Conservation (phyloP, 2,888 invertebrate species). For the Limnephilus rhombicus region DNA sequence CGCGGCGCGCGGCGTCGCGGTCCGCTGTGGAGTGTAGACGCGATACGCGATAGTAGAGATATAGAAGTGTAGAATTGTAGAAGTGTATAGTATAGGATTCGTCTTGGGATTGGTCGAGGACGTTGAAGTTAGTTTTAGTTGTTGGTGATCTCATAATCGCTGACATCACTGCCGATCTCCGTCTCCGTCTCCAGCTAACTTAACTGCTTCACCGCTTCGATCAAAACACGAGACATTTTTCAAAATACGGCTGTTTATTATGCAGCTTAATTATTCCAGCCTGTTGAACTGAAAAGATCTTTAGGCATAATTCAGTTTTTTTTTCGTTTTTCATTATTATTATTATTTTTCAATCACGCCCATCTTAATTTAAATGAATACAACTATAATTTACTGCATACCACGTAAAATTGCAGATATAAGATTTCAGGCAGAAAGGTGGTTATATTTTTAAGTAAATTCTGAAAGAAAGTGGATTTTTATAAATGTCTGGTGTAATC, state of each 20-base stretch:
- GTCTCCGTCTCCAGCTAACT: not conserved
- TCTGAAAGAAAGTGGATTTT: too few relatives aligned
- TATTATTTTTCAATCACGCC: too few relatives aligned
- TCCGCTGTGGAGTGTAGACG: not conserved
- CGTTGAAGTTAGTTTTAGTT: slow-evolving; percentile 9
- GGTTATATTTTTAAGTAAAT: too few relatives aligned
- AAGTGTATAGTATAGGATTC: not conserved
- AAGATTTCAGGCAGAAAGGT: too few relatives aligned
- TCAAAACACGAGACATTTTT: not conserved
- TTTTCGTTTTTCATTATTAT: too few relatives aligned
- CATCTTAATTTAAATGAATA: too few relatives aligned
- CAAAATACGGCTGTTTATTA: not conserved
- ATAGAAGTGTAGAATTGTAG: not conserved
- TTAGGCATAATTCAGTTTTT: too few relatives aligned
- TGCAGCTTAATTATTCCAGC: not conserved
- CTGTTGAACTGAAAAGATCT: not conserved
- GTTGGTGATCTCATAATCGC: slow-evolving; percentile 12
- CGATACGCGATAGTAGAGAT: not conserved
- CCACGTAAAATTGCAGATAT: too few relatives aligned
- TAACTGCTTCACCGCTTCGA: not conserved
- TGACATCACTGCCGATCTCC: slow-evolving; percentile 22
- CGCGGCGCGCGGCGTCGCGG: too few relatives aligned
- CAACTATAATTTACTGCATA: too few relatives aligned
- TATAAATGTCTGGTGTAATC: too few relatives aligned
- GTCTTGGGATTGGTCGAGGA: not conserved